A percentile compares a stretch with the other conserved stretches of the same genome.
These are phyloP conservation scores for Griposia aprilina DNA, from an alignment of 2,888 invertebrate genomes.

Conservation along the genomic window DNA sequence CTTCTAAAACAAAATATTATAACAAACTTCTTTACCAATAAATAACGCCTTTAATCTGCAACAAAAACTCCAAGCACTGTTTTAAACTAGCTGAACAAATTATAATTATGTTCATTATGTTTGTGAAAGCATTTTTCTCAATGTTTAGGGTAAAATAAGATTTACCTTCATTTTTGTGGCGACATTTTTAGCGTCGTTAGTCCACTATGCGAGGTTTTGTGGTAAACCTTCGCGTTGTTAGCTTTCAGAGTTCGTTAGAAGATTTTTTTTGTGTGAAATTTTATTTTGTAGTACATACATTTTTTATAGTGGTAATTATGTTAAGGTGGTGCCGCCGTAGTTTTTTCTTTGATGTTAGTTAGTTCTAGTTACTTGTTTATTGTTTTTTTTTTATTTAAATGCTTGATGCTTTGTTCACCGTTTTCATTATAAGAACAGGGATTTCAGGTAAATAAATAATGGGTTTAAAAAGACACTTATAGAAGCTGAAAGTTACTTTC, in stretches of 20 bases:
- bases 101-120: slow-evolving; percentile 66
- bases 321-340: background rate
- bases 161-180: slow-evolving; percentile 67
- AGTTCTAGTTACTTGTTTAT: background rate
- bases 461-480: too few species aligned
- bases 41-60: slow-evolving; percentile 29
- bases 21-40: slow-evolving; percentile 23
- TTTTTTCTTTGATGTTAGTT: slow-evolving; percentile 9
- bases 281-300: slow-evolving; percentile 14
- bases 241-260: slow-evolving; percentile 40
- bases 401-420: background rate
- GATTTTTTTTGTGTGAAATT: slow-evolving; percentile 29
- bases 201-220: slow-evolving; percentile 31
- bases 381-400: slow-evolving; percentile 10
- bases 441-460: background rate
- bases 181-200: slow-evolving; percentile 52
- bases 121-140: slow-evolving; percentile 69
- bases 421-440: too few species aligned
- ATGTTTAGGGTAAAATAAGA: slow-evolving; percentile 71
- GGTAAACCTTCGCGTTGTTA: slow-evolving; percentile 28
- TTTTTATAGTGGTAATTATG: slow-evolving; percentile 31
- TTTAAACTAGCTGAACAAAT: slow-evolving; percentile 69
- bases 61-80: slow-evolving; percentile 19
- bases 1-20: background rate
- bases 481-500: too few species aligned